Percentiles rank a stretch among this genome's conserved stretches.
Evolutionary conservation across 2,888 invertebrate species (phyloP).

Genomic region (Eupithecia vulgata): DNA sequence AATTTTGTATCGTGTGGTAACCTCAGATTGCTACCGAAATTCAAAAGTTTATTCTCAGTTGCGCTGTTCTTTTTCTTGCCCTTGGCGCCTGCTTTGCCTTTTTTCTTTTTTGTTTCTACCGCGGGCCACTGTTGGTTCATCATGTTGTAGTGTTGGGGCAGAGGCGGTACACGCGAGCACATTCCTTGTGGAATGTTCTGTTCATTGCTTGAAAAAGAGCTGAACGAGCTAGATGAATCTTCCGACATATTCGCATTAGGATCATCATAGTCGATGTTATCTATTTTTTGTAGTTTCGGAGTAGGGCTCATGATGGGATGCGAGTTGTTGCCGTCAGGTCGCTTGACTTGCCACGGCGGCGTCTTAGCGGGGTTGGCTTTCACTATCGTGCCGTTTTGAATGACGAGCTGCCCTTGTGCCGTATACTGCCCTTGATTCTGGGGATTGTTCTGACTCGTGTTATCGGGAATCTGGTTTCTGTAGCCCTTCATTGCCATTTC

Average conservation of each 20-base stretch:
- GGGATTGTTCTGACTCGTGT: slow-evolving; percentile 63
- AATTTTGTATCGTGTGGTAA: slow-evolving; percentile 68
- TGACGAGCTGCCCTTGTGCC: slow-evolving; percentile 74
- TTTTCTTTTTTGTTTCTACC: slow-evolving; percentile 75
- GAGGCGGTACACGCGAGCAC: slow-evolving; percentile 88
- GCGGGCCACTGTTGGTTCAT: slow-evolving; percentile 76
- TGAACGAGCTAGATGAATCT: slow-evolving; percentile 66
- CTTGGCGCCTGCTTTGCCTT: slow-evolving; percentile 83
- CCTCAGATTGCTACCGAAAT: slow-evolving; percentile 66
- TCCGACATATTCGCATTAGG: slow-evolving; percentile 67
- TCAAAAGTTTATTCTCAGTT: slow-evolving; percentile 63
- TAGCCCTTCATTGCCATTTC: slow-evolving; percentile 82
- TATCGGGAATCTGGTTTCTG: slow-evolving; percentile 69
- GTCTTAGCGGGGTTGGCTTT: slow-evolving; percentile 82
- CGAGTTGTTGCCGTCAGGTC: slow-evolving; percentile 61
- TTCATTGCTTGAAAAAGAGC: slow-evolving; percentile 67
- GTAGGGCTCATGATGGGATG: slow-evolving; percentile 66
- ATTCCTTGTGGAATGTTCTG: slow-evolving; percentile 76
- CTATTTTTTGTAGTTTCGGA: slow-evolving; percentile 68
- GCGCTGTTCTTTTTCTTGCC: slow-evolving; percentile 78
- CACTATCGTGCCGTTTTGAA: slow-evolving; percentile 79
- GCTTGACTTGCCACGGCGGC: slow-evolving; percentile 85
- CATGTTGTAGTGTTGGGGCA: slow-evolving; percentile 86
- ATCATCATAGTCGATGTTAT: slow-evolving; percentile 70
- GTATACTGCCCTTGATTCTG: slow-evolving; percentile 66